Percentiles rank a stretch among this genome's conserved stretches.
Conservation (phyloP, 2,888 invertebrate genomes). For the Odontothrips loti region DNA sequence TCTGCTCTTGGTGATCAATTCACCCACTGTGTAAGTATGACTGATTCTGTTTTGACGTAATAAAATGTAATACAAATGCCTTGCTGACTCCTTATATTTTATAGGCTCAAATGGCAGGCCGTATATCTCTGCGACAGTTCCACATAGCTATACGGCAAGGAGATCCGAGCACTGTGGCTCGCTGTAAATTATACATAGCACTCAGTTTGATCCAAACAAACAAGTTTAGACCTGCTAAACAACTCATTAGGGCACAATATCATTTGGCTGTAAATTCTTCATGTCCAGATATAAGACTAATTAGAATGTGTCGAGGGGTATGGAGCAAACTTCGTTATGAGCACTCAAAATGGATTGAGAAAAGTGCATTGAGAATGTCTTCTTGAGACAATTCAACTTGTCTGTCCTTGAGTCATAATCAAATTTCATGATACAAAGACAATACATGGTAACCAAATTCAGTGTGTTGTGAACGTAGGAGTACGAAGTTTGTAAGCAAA, state of each 20-base stretch:
- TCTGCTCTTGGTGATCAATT: constrained; percentile 91
- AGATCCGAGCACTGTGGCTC: constrained; percentile 72
- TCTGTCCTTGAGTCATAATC: too few relatives aligned
- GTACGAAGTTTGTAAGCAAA: too few relatives aligned
- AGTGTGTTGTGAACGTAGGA: too few relatives aligned
- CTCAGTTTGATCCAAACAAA: constrained; percentile 83
- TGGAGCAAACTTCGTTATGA: constrained; percentile 75
- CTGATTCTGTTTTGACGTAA: not conserved
- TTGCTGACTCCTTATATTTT: constrained; percentile 32
- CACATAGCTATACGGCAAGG: constrained; percentile 73
- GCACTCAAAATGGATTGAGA: not conserved
- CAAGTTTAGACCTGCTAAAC: constrained; percentile 58
- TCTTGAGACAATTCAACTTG: too few relatives aligned
- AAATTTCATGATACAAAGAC: too few relatives aligned
- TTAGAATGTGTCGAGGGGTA: constrained; percentile 80
- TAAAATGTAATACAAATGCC: not conserved
- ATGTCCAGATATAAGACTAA: constrained; percentile 58
- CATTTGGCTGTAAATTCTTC: constrained; percentile 45
- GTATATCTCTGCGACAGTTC: constrained; percentile 80
- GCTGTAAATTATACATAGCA: constrained; percentile 82
- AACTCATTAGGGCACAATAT: constrained; percentile 58
- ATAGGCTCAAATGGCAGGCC: constrained; percentile 82
- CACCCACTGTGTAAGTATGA: constrained; percentile 62
- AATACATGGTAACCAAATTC: too few relatives aligned
- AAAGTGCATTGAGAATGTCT: not conserved